These are phyloP conservation scores for Onychomys leucogaster DNA, from an alignment of 2,797 vertebrate species.

Conservation along the genomic window DNA sequence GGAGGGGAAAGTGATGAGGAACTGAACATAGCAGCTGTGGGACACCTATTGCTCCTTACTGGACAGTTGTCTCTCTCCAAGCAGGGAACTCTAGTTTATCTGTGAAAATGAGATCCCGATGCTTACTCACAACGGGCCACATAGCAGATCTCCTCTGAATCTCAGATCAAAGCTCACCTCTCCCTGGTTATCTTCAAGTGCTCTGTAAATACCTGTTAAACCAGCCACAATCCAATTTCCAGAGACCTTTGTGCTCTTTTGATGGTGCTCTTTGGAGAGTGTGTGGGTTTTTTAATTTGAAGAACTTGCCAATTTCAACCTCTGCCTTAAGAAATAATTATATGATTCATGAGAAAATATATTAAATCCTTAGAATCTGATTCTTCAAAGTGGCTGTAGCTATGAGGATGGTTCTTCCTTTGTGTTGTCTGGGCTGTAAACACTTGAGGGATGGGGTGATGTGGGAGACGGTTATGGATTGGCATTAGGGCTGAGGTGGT, in stretches of 20 bases:
- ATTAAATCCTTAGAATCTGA: background rate
- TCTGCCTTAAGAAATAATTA: conserved; percentile 45
- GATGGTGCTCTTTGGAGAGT: background rate
- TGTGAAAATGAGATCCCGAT: background rate
- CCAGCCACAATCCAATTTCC: background rate
- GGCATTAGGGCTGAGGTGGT: background rate
- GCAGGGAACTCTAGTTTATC: background rate
- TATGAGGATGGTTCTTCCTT: background rate
- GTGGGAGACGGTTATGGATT: too few species aligned
- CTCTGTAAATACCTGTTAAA: conserved; percentile 24
- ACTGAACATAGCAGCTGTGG: background rate
- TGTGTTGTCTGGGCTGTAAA: background rate
- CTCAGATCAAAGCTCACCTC: conserved; percentile 13
- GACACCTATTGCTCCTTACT: background rate
- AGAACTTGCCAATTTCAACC: background rate
- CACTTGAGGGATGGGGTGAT: background rate
- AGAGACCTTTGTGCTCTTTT: background rate
- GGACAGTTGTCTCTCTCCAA: background rate
- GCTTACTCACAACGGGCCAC: background rate
- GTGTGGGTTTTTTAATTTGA: background rate
- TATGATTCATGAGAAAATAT: conserved; percentile 2
- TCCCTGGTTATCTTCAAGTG: background rate
- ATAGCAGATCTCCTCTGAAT: background rate
- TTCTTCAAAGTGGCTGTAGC: background rate
- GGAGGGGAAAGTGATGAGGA: background rate